Evolutionary conservation across 2,797 vertebrate genomes (phyloP).

Genomic region (Heliangelus exortis): DNA sequence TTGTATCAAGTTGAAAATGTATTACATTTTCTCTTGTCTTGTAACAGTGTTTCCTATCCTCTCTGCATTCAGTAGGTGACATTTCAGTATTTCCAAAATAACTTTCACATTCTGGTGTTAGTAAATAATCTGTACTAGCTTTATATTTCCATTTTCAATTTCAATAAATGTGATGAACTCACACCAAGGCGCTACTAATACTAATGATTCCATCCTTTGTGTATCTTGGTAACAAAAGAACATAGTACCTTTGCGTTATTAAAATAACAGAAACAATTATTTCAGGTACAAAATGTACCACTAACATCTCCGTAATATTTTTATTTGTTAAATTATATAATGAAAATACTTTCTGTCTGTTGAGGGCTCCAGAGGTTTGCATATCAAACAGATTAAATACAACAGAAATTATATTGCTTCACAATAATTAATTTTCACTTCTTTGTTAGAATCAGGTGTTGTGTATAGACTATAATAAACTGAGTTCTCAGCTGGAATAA

Average conservation of each 20-base stretch:
- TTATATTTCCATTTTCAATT: background rate
- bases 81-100: conserved; percentile 12
- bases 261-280: background rate
- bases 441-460: background rate
- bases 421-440: background rate
- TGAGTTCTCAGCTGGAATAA: background rate
- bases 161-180: background rate
- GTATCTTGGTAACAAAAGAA: background rate
- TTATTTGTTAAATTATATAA: background rate
- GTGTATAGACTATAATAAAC: background rate
- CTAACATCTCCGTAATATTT: background rate
- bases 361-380: background rate
- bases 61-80: background rate
- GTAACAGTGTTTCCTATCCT: background rate
- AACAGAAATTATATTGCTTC: background rate
- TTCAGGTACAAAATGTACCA: background rate
- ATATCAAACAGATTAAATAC: background rate
- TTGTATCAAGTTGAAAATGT: background rate
- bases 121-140: background rate
- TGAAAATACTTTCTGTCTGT: background rate
- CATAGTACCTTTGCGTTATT: background rate
- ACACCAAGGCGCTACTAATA: background rate
- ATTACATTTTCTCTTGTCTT: background rate
- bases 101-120: background rate
- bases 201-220: background rate